phyloP scores from a whole-genome alignment of 1,140 invertebrate genomes.

The Drosophila murphyi region DNA sequence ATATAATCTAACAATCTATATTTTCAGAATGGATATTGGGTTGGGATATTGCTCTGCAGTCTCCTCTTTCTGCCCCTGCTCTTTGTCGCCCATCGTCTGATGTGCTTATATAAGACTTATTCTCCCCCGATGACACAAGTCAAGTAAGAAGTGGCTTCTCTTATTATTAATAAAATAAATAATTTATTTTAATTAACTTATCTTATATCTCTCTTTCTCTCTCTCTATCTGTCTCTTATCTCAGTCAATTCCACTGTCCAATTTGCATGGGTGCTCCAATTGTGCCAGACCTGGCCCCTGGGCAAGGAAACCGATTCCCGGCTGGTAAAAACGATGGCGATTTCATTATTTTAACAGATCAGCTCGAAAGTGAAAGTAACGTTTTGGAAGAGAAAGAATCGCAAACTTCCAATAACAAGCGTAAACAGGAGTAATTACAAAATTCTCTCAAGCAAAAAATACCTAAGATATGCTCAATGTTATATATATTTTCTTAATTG shows the following conservation, averaged over 20 bases:
- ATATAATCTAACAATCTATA: too few relatives aligned
- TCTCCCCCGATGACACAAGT: background rate
- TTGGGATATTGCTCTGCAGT: conserved; percentile 2
- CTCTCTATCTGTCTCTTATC: too few relatives aligned
- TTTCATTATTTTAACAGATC: background rate
- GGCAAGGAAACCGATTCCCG: background rate
- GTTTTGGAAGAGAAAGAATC: conserved; percentile 1
- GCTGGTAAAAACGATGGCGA: background rate
- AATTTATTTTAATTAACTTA: too few relatives aligned
- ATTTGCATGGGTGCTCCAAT: conserved; percentile 8
- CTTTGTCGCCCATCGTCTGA: conserved; percentile 19
- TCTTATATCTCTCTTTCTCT: too few relatives aligned
- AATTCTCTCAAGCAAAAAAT: too few relatives aligned
- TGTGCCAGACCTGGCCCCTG: background rate
- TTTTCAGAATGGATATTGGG: conserved; percentile 34
- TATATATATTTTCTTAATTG: background rate
- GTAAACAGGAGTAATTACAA: conserved; percentile 9
- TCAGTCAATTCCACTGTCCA: conserved; percentile 2
- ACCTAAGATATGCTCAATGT: too few relatives aligned
- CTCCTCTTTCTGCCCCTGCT: conserved; percentile 13
- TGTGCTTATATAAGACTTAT: conserved; percentile 28
- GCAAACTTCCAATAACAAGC: background rate
- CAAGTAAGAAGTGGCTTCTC: background rate
- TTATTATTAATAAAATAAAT: too few relatives aligned
- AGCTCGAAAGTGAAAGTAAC: background rate